Percentiles rank a stretch among this genome's conserved stretches.
Evolutionary conservation across 2,113 vertebrate genomes (phyloP).

Genomic region (Antigone vipio): DNA sequence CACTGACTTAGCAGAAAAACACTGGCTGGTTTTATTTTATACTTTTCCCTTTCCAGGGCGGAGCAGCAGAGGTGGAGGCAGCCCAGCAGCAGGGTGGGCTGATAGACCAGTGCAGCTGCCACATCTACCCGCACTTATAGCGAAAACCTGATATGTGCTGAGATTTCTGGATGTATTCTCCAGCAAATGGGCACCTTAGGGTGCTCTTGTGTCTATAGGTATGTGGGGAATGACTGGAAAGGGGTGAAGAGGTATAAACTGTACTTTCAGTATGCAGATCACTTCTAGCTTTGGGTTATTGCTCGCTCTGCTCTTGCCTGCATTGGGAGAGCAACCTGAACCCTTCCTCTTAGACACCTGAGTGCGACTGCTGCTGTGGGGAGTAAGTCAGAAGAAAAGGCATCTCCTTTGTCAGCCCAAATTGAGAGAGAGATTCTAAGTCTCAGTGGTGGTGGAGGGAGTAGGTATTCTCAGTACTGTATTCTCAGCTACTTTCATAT

Average conservation of each 20-base stretch:
- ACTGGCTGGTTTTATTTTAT: not conserved
- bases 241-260: not conserved
- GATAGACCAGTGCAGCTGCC: not conserved
- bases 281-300: not conserved
- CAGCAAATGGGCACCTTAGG: not conserved
- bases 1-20: not conserved
- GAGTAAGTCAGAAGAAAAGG: not conserved
- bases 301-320: not conserved
- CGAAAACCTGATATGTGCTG: not conserved
- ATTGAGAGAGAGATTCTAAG: not conserved
- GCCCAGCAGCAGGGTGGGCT: not conserved
- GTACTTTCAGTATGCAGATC: not conserved
- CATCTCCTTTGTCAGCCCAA: not conserved
- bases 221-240: not conserved
- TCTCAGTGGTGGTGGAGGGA: not conserved
- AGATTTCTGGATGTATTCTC: not conserved
- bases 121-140: not conserved
- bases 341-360: not conserved
- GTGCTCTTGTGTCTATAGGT: not conserved
- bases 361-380: accelerated
- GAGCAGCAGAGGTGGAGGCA: not conserved
- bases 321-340: not conserved
- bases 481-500: not conserved
- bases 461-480: not conserved
- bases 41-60: not conserved